A percentile compares a stretch with the other conserved stretches of the same genome.
Evolutionary conservation across 2,113 vertebrate species (phyloP).

Genomic region (Nematolebias whitei): DNA sequence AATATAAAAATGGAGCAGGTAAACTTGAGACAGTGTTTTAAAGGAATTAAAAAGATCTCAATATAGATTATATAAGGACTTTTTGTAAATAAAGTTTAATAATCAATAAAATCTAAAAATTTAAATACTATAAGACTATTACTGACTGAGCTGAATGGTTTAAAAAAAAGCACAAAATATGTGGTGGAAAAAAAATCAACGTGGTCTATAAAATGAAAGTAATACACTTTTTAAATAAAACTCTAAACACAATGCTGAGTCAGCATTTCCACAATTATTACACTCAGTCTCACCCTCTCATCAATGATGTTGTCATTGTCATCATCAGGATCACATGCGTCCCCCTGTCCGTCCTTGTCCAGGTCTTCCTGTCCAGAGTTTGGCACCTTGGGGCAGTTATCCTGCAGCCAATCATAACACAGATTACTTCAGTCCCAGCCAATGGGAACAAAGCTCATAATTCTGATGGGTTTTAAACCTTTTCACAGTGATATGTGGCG

Average conservation of each 20-base stretch:
- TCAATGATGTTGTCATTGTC: constrained; percentile 92
- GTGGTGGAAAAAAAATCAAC: too few relatives aligned
- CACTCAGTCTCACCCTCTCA: constrained; percentile 84
- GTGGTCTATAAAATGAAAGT: too few relatives aligned
- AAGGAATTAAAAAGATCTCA: too few relatives aligned
- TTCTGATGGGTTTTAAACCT: constrained; percentile 74
- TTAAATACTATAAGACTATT: too few relatives aligned
- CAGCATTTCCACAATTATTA: neutral
- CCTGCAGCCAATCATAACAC: constrained; percentile 75
- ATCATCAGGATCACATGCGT: constrained; percentile 94
- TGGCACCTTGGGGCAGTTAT: constrained; percentile 92
- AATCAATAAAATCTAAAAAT: neutral
- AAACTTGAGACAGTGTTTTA: too few relatives aligned
- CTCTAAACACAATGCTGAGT: too few relatives aligned
- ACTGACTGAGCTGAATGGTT: too few relatives aligned
- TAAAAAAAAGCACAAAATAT: too few relatives aligned
- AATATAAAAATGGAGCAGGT: too few relatives aligned
- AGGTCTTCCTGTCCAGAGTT: constrained; percentile 97
- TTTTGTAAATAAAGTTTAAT: too few relatives aligned
- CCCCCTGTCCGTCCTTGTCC: constrained; percentile 90
- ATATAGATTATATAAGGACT: too few relatives aligned
- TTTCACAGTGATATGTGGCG: constrained; percentile 90
- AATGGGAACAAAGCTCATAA: neutral
- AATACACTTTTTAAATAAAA: too few relatives aligned
- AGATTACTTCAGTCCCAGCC: constrained; percentile 2